Conservation (phyloP, 2,888 invertebrate species). For the Archips crataeganus region DNA sequence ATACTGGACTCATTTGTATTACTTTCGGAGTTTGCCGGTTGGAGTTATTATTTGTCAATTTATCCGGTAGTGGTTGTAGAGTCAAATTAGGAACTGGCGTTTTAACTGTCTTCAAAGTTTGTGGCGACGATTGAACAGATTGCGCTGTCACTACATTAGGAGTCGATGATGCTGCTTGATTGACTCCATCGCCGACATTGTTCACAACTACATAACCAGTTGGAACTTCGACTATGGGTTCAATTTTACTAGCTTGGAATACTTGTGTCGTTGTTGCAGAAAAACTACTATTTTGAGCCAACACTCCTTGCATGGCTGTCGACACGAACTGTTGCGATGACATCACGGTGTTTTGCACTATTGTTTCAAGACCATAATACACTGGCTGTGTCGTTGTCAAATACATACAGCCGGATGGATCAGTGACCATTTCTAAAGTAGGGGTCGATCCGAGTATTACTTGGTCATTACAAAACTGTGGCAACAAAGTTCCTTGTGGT, state of each 20-base stretch:
- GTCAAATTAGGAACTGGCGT: conserved; percentile 78
- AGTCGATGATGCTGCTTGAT: conserved; percentile 66
- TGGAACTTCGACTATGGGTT: conserved; percentile 92
- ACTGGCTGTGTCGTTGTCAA: conserved; percentile 90
- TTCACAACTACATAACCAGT: conserved; percentile 90
- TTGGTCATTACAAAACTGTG: conserved; percentile 86
- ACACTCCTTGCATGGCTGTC: conserved; percentile 92
- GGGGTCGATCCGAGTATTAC: conserved; percentile 87
- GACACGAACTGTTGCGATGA: conserved; percentile 95
- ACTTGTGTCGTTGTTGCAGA: conserved; percentile 94
- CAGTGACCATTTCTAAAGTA: conserved; percentile 87
- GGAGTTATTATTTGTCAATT: conserved; percentile 61
- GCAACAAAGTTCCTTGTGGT: conserved; percentile 85
- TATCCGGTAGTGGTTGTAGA: conserved; percentile 79
- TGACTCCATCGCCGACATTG: conserved; percentile 84
- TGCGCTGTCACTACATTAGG: conserved; percentile 78
- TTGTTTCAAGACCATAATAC: conserved; percentile 93
- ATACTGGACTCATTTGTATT: conserved; percentile 74
- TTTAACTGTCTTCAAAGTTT: conserved; percentile 73
- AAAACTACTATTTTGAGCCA: conserved; percentile 93
- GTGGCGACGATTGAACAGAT: conserved; percentile 74
- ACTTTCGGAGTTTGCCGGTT: conserved; percentile 79
- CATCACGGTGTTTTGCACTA: conserved; percentile 95
- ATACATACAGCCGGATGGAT: conserved; percentile 86
- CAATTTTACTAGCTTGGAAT: conserved; percentile 94